phyloP scores from a whole-genome alignment of 2,113 vertebrate species.

The Nyctibius bracteatus region DNA sequence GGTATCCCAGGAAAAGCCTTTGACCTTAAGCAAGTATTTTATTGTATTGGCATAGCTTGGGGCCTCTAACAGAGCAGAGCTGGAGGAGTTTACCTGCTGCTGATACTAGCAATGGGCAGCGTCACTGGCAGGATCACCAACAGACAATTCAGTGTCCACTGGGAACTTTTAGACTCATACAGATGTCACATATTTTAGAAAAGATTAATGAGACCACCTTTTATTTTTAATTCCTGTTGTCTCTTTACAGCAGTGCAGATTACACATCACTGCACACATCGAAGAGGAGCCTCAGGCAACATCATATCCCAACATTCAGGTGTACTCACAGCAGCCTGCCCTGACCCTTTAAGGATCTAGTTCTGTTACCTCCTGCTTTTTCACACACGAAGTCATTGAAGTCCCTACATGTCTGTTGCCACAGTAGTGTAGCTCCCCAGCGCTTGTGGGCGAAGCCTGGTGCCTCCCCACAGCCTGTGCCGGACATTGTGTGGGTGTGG shows the following conservation, averaged over 20 bases:
- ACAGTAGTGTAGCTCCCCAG: not conserved
- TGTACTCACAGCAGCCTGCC: not conserved
- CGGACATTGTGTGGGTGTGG: not conserved
- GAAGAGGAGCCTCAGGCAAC: not conserved
- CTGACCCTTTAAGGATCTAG: not conserved
- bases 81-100: not conserved
- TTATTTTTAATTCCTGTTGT: not conserved
- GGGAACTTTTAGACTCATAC: not conserved
- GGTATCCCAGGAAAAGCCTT: not conserved
- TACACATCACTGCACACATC: not conserved
- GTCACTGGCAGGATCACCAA: not conserved
- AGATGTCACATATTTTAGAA: not conserved
- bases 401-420: not conserved
- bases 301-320: not conserved
- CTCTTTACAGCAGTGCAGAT: not conserved
- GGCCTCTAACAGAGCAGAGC: not conserved
- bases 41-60: not conserved
- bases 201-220: not conserved
- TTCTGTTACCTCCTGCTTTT: not conserved
- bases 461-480: not conserved
- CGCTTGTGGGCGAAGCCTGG: rapidly evolving
- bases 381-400: not conserved
- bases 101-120: not conserved
- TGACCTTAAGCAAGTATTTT: not conserved
- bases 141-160: not conserved